These are phyloP conservation scores for Caenorhabditis sinica DNA, from an alignment of 2,888 invertebrate genomes.

Conservation along the genomic window DNA sequence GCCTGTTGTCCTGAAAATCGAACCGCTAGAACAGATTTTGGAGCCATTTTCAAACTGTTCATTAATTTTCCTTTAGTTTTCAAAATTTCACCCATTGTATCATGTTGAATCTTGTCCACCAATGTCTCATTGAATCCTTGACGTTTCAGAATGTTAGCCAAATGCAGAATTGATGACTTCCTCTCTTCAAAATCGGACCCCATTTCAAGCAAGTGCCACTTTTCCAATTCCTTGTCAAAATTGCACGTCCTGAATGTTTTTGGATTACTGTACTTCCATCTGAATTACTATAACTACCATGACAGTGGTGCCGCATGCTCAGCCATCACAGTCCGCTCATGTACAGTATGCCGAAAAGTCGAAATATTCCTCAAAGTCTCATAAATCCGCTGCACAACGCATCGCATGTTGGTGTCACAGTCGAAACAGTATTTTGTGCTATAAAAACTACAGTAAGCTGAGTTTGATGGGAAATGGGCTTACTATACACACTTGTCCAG, in stretches of 20 bases:
- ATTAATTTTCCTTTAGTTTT: too few relatives aligned
- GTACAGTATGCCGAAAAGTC: background rate
- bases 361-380: constrained; percentile 3
- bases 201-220: constrained; percentile 41
- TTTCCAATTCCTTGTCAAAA: constrained; percentile 24
- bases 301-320: constrained; percentile 28
- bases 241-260: constrained; percentile 23
- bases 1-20: too few relatives aligned
- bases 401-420: constrained; percentile 35
- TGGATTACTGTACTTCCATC: background rate
- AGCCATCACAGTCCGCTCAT: constrained; percentile 16
- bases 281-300: constrained; percentile 2
- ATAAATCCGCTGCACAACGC: constrained; percentile 26
- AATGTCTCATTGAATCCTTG: constrained; percentile 17
- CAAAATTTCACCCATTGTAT: constrained; percentile 9
- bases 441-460: background rate
- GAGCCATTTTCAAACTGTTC: too few relatives aligned
- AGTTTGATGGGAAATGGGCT: background rate
- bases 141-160: constrained; percentile 31
- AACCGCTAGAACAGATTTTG: too few relatives aligned
- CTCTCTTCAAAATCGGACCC: constrained; percentile 32
- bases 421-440: constrained; percentile 32
- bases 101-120: constrained; percentile 17
- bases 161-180: constrained; percentile 12
- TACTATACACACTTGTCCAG: constrained; percentile 46